Conservation (phyloP, 2,888 invertebrate genomes). For the Steinernema carpocapsae region DNA sequence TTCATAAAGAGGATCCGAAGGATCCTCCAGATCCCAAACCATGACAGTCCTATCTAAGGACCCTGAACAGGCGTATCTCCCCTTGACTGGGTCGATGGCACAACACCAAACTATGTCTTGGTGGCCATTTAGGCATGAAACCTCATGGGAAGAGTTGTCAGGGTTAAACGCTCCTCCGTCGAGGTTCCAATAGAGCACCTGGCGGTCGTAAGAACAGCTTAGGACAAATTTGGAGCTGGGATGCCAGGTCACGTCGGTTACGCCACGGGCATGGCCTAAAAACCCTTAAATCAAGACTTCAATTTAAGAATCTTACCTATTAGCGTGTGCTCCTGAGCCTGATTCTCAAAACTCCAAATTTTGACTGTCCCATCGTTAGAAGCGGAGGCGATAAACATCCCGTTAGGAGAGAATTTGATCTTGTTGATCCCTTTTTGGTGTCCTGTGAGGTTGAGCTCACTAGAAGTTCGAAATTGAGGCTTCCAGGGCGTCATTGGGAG, state of each 20-base stretch:
- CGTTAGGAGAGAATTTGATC: not conserved
- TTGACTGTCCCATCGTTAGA: slow-evolving; percentile 7
- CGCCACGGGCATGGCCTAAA: not conserved
- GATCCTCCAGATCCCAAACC: not conserved
- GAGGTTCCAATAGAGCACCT: not conserved
- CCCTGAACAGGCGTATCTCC: not conserved
- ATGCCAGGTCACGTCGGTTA: not conserved
- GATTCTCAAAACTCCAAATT: not conserved
- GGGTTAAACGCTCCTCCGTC: not conserved
- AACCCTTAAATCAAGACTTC: not conserved
- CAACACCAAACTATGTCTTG: not conserved
- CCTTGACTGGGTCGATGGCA: not conserved
- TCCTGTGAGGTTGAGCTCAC: not conserved
- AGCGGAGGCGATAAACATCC: not conserved
- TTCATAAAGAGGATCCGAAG: too few species aligned
- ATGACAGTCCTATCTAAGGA: not conserved
- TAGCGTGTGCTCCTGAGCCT: not conserved
- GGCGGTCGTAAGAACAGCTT: not conserved
- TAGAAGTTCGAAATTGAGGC: slow-evolving; percentile 3
- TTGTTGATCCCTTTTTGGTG: slow-evolving; percentile 5
- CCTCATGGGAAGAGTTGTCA: too few species aligned
- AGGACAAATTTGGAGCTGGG: not conserved
- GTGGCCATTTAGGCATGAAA: not conserved
- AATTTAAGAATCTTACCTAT: not conserved
- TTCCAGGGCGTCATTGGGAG: not conserved